A percentile compares a stretch with the other conserved stretches of the same genome.
These are phyloP conservation scores for Clarias batrachus DNA, from an alignment of 2,113 vertebrate genomes.

Conservation along the genomic window DNA sequence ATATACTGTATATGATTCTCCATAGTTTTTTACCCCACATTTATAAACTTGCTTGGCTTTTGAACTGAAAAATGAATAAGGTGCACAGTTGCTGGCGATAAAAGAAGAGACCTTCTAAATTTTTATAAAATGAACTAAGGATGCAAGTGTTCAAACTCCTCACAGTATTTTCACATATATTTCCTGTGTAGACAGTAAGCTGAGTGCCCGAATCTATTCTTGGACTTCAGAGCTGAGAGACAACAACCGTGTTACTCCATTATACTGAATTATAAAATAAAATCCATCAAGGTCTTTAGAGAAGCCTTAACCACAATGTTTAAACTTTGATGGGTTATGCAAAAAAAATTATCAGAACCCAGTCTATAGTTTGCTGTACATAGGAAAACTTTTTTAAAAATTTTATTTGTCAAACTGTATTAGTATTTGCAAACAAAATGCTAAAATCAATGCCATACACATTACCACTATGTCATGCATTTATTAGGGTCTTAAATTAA, in stretches of 20 bases:
- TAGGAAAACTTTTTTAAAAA: neutral
- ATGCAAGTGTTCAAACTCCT: neutral
- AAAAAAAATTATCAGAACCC: neutral
- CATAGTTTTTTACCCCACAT: neutral
- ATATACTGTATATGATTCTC: neutral
- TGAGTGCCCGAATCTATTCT: neutral
- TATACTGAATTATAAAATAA: slow-evolving; percentile 63
- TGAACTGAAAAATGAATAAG: neutral
- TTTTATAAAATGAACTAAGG: neutral
- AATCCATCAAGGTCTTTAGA: slow-evolving; percentile 59
- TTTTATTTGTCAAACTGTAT: neutral
- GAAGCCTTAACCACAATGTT: slow-evolving; percentile 19
- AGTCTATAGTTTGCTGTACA: neutral
- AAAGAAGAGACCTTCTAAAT: neutral
- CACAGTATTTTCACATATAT: neutral
- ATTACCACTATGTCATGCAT: neutral
- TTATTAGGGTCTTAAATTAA: neutral
- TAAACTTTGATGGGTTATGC: neutral
- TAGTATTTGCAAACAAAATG: neutral
- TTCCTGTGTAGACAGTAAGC: neutral
- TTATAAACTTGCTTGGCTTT: neutral
- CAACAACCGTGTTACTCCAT: neutral
- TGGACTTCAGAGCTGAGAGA: neutral
- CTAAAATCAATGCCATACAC: neutral
- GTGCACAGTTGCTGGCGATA: neutral